Conservation (phyloP, 2,113 vertebrate genomes). For the Lutjanus erythropterus region DNA sequence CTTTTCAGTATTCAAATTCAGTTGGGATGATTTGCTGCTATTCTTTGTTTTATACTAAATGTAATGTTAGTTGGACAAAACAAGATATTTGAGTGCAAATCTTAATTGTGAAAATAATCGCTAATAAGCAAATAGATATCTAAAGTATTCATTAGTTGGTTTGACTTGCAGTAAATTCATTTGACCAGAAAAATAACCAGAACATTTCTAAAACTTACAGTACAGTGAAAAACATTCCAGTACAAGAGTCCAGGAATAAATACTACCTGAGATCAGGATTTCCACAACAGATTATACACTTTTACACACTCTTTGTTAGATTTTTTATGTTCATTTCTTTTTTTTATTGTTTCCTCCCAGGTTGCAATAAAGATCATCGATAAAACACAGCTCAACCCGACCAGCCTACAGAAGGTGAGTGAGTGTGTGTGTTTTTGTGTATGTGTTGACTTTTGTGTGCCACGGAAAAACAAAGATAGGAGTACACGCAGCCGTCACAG, state of each 20-base stretch:
- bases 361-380: constrained; percentile 84
- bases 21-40: background rate
- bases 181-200: no score
- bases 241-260: background rate
- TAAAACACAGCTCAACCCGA: constrained; percentile 82
- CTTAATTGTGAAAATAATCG: background rate
- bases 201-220: no score
- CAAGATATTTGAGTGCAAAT: background rate
- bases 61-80: background rate
- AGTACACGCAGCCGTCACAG: background rate
- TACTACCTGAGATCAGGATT: background rate
- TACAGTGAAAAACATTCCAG: background rate
- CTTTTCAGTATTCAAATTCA: background rate
- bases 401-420: constrained; percentile 81
- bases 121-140: background rate
- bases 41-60: background rate
- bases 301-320: background rate
- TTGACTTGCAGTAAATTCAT: background rate
- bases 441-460: background rate
- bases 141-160: background rate
- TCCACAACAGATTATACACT: no score
- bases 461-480: background rate
- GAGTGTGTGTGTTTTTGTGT: background rate
- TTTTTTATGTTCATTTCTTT: background rate
- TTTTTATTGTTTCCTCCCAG: constrained; percentile 45